Evolutionary conservation across 2,113 vertebrate species (phyloP).

Genomic region (Rhadina sibilatrix): DNA sequence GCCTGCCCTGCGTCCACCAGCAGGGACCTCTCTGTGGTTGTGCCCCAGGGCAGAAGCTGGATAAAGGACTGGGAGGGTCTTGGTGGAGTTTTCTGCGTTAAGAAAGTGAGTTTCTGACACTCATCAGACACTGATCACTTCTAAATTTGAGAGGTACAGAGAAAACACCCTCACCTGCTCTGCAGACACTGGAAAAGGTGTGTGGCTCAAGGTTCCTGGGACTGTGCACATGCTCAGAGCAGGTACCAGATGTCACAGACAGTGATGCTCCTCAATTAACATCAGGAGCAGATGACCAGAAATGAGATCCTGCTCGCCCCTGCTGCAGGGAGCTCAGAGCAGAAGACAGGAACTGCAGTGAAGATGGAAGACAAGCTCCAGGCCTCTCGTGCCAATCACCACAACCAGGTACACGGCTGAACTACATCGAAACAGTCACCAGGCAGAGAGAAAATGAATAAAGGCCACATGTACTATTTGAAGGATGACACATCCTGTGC

Average conservation of each 20-base stretch:
- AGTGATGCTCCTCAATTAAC: not conserved
- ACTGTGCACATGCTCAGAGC: fast-evolving
- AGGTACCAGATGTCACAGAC: not conserved
- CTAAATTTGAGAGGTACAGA: not conserved
- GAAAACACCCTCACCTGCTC: not conserved
- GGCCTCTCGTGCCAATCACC: not conserved
- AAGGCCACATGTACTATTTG: not conserved
- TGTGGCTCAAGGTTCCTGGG: fast-evolving
- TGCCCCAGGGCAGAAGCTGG: not conserved
- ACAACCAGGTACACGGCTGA: fast-evolving
- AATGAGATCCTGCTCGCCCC: fast-evolving
- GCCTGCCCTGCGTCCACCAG: fast-evolving
- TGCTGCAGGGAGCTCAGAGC: not conserved
- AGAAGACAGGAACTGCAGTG: not conserved
- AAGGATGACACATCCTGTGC: not conserved
- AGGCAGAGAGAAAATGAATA: not conserved
- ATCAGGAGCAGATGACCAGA: not conserved
- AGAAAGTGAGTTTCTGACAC: not conserved
- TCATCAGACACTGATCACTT: not conserved
- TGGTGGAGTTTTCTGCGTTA: not conserved
- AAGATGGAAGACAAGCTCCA: not conserved
- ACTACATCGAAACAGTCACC: not conserved
- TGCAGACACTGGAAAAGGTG: fast-evolving
- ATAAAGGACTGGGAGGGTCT: not conserved
- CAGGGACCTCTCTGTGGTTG: fast-evolving